phyloP scores from a whole-genome alignment of 1,140 invertebrate species.

The Hydropsyche tenuis region DNA sequence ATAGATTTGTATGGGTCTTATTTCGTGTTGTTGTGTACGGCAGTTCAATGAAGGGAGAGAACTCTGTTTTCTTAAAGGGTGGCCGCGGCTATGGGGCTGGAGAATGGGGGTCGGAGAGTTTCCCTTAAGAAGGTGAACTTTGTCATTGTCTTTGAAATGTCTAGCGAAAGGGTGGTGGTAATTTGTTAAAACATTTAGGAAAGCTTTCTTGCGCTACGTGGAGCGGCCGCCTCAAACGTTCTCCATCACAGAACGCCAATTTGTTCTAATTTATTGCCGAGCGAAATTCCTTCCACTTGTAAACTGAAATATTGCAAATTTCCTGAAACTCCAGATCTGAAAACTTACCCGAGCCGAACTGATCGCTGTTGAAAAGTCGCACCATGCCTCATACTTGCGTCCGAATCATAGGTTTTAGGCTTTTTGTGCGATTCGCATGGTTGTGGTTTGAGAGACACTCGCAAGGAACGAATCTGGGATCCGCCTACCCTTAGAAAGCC shows the following conservation, averaged over 20 bases:
- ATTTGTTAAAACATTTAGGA: slow-evolving; percentile 51
- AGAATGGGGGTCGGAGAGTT: slow-evolving; percentile 37
- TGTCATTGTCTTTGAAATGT: slow-evolving; percentile 50
- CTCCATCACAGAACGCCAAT: not conserved
- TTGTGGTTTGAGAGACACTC: slow-evolving; percentile 3
- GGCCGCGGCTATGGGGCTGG: not conserved
- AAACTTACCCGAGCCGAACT: too few species aligned
- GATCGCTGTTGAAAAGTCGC: too few species aligned
- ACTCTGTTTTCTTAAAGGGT: slow-evolving; percentile 41
- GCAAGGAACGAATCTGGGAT: not conserved
- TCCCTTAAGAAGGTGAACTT: slow-evolving; percentile 50
- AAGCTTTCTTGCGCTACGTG: slow-evolving; percentile 31
- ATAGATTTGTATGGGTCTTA: not conserved
- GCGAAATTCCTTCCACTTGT: too few species aligned
- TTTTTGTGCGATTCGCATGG: slow-evolving; percentile 7
- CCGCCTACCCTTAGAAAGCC: slow-evolving; percentile 29
- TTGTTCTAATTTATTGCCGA: too few species aligned
- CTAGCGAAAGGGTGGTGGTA: slow-evolving; percentile 45
- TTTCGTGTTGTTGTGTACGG: not conserved
- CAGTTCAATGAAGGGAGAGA: slow-evolving; percentile 39
- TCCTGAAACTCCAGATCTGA: too few species aligned
- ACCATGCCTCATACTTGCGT: too few species aligned
- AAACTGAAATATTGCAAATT: too few species aligned
- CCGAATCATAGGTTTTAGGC: not conserved
- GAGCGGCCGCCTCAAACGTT: not conserved